Conservation (phyloP, 1,140 invertebrate species). For the Diuraphis noxia region DNA sequence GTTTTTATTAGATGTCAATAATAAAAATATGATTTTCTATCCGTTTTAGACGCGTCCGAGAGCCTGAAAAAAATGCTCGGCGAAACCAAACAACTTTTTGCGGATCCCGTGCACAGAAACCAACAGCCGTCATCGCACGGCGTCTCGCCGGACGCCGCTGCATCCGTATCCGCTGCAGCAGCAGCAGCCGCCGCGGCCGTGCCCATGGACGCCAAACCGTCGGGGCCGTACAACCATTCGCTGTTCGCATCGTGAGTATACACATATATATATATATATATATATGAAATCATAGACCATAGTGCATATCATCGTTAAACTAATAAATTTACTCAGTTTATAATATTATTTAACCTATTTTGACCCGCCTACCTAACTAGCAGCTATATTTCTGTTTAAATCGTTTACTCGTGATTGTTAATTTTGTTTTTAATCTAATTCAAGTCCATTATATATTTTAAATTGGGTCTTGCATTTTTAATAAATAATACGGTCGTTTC, state of each 20-base stretch:
- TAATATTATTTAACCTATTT: background rate
- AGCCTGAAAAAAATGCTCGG: slow-evolving; percentile 47
- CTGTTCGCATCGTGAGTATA: slow-evolving; percentile 43
- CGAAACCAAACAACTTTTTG: slow-evolving; percentile 31
- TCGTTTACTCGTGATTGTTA: background rate
- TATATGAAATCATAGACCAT: background rate
- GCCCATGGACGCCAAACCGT: slow-evolving; percentile 49
- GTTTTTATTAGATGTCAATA: background rate
- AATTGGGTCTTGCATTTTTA: background rate
- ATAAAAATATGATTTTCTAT: background rate
- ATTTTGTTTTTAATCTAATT: background rate
- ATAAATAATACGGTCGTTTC: background rate
- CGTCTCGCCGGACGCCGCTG: slow-evolving; percentile 29
- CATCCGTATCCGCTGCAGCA: background rate
- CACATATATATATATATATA: too few relatives aligned
- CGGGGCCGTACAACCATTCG: slow-evolving; percentile 45
- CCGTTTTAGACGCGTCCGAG: slow-evolving; percentile 38
- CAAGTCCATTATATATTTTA: background rate
- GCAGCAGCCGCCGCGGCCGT: background rate
- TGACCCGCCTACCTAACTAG: too few relatives aligned
- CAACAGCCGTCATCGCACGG: slow-evolving; percentile 2
- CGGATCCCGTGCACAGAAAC: slow-evolving; percentile 43
- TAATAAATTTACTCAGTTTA: background rate
- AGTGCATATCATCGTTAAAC: background rate
- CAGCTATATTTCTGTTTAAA: background rate